Conservation (phyloP, 1,140 invertebrate genomes). For the Parasteatoda tepidariorum region DNA sequence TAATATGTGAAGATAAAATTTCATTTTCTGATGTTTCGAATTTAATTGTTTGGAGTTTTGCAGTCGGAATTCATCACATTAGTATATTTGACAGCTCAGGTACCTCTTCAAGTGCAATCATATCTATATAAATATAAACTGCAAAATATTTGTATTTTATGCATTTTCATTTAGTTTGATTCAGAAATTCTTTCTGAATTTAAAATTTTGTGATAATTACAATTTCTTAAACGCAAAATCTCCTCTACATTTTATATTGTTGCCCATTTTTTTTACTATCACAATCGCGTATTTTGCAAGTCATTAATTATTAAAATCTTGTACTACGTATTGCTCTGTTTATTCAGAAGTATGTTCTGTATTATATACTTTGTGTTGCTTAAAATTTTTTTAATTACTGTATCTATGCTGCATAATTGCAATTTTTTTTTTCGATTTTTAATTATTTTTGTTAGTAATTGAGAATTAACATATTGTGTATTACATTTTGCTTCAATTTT, state of each 20-base stretch:
- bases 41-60: constrained; percentile 46
- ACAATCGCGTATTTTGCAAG: too few species aligned
- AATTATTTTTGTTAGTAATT: too few species aligned
- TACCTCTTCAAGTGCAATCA: background rate
- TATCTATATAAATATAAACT: background rate
- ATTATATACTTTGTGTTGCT: too few species aligned
- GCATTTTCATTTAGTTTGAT: background rate
- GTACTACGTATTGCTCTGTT: too few species aligned
- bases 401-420: too few species aligned
- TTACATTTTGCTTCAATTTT: too few species aligned
- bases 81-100: constrained; percentile 48
- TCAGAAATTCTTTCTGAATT: background rate
- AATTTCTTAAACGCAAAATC: background rate
- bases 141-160: background rate
- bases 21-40: constrained; percentile 34
- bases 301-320: too few species aligned
- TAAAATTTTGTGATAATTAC: background rate
- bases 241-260: background rate
- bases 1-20: constrained; percentile 33
- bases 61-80: constrained; percentile 35
- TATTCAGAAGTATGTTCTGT: too few species aligned
- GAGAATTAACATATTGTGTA: too few species aligned
- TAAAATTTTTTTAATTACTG: too few species aligned
- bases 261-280: background rate
- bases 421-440: too few species aligned